phyloP scores from a whole-genome alignment of 2,113 vertebrate genomes.

The Neolamprologus cancellatus region DNA sequence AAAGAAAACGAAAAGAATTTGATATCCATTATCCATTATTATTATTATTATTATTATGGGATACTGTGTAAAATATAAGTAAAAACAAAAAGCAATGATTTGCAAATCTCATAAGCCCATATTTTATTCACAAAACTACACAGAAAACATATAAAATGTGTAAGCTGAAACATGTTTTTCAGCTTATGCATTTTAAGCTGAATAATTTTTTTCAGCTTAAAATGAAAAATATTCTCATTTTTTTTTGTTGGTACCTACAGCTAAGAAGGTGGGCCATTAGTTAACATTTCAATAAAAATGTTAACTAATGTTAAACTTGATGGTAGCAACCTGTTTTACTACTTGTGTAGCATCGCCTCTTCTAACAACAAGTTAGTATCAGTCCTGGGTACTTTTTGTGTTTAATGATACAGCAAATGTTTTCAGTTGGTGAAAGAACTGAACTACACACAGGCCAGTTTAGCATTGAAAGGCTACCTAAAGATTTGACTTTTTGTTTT shows the following conservation, averaged over 20 bases:
- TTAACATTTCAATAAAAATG: neutral
- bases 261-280: neutral
- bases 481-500: neutral
- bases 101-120: neutral
- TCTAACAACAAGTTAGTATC: neutral
- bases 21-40: neutral
- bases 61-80: neutral
- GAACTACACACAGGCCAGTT: neutral
- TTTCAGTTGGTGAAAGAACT: neutral
- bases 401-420: neutral
- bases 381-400: neutral
- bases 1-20: neutral
- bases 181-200: neutral
- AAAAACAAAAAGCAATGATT: neutral
- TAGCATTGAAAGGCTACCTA: neutral
- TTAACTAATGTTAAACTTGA: neutral
- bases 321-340: neutral
- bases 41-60: neutral
- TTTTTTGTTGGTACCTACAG: neutral
- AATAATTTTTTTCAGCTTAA: neutral
- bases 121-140: neutral
- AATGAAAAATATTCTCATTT: neutral
- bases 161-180: accelerated
- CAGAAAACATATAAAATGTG: neutral
- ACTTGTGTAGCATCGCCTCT: neutral